Evolutionary conservation across 2,888 invertebrate species (phyloP).

Genomic region (Ophion ellenae): DNA sequence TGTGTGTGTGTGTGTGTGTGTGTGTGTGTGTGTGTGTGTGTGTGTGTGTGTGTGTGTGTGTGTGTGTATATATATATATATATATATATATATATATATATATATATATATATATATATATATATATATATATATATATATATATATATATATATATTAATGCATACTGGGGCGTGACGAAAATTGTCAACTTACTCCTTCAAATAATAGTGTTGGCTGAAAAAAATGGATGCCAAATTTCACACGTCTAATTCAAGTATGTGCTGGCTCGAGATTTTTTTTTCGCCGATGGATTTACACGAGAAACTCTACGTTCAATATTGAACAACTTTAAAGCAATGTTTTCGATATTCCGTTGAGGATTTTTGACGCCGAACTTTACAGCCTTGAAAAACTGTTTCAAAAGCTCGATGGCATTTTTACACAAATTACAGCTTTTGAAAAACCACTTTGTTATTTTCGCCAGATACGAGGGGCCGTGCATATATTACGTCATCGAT

Average conservation of each 20-base stretch:
- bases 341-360: too few species aligned
- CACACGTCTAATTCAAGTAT: background rate
- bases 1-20: background rate
- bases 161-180: background rate
- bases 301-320: background rate
- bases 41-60: too few species aligned
- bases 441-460: background rate
- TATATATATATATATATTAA: constrained; percentile 12
- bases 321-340: too few species aligned
- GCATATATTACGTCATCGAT: too few species aligned
- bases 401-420: background rate
- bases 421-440: background rate
- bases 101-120: too few species aligned
- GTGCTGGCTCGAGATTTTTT: background rate
- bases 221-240: background rate
- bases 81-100: too few species aligned
- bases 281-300: background rate
- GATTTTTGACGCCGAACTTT: background rate
- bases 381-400: background rate
- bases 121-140: too few species aligned
- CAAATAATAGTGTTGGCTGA: background rate
- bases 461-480: background rate
- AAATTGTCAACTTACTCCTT: background rate
- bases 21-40: too few species aligned
- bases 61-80: too few species aligned